Evolutionary conservation across 2,797 vertebrate species (phyloP).

Genomic region (Lates japonicus): DNA sequence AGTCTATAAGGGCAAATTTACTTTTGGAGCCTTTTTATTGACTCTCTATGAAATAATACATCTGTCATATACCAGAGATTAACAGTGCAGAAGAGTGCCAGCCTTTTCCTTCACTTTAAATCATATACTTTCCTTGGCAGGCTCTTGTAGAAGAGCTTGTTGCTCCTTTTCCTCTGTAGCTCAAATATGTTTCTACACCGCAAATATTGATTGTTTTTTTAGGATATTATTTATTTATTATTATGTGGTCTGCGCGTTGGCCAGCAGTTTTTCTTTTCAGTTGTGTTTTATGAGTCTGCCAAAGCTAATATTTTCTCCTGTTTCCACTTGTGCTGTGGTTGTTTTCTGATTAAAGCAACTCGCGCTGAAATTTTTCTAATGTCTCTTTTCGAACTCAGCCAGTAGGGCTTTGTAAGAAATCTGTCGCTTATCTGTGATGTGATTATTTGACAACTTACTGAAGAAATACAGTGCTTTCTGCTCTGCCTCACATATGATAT

Average conservation of each 20-base stretch:
- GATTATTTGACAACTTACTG: conserved; percentile 40
- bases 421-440: too few relatives aligned
- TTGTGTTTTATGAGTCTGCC: not conserved
- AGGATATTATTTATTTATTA: conserved; percentile 23
- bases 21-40: not conserved
- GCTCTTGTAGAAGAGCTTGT: not conserved
- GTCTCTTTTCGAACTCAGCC: too few relatives aligned
- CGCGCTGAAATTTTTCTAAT: too few relatives aligned
- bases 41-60: not conserved
- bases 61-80: not conserved
- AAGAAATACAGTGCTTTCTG: conserved; percentile 12
- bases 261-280: conserved; percentile 5
- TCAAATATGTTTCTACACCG: conserved; percentile 1
- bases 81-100: not conserved
- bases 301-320: not conserved
- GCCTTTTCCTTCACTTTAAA: not conserved
- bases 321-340: not conserved
- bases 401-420: too few relatives aligned
- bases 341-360: conserved; percentile 23
- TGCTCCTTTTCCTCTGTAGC: conserved; percentile 1
- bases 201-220: conserved; percentile 8
- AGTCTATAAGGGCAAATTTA: not conserved
- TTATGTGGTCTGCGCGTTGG: not conserved
- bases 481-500: conserved; percentile 20
- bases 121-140: conserved; percentile 1